Conservation (phyloP, 1,140 invertebrate genomes). For the Neodiprion lecontei region DNA sequence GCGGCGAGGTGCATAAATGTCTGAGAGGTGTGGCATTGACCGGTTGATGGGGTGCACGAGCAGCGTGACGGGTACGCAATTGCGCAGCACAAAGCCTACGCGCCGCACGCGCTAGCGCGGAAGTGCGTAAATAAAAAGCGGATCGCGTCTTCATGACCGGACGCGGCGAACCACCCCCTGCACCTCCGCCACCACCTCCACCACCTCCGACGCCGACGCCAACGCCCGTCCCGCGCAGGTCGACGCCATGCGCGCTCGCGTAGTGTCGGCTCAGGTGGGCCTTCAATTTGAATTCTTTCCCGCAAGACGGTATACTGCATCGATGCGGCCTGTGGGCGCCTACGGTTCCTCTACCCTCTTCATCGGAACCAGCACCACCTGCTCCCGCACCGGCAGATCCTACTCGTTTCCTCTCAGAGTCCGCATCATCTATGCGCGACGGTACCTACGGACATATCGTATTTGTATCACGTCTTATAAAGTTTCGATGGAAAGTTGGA, state of each 20-base stretch:
- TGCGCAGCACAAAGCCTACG: conserved; percentile 84
- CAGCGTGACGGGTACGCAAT: conserved; percentile 83
- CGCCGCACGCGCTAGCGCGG: conserved; percentile 86
- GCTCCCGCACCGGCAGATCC: conserved; percentile 43
- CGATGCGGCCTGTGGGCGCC: conserved; percentile 81
- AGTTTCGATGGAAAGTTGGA: neutral
- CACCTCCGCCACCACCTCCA: conserved; percentile 44
- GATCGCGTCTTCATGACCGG: conserved; percentile 97
- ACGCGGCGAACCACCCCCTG: conserved; percentile 74
- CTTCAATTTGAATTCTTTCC: conserved; percentile 94
- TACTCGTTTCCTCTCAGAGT: conserved; percentile 55
- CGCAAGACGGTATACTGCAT: conserved; percentile 88
- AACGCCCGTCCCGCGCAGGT: conserved; percentile 57
- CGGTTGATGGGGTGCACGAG: conserved; percentile 82
- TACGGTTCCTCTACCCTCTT: conserved; percentile 62
- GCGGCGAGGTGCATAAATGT: conserved; percentile 74
- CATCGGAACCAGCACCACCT: conserved; percentile 54
- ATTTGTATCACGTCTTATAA: neutral
- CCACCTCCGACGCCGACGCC: conserved; percentile 25
- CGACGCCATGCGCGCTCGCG: conserved; percentile 86
- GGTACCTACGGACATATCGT: conserved; percentile 49
- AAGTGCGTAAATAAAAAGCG: conserved; percentile 92
- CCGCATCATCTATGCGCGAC: conserved; percentile 65
- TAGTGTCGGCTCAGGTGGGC: conserved; percentile 91
- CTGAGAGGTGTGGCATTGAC: conserved; percentile 65